Base-by-base conservation (phyloP, 2,797 vertebrate species). In the Neosilurus hyrtlii region DNA sequence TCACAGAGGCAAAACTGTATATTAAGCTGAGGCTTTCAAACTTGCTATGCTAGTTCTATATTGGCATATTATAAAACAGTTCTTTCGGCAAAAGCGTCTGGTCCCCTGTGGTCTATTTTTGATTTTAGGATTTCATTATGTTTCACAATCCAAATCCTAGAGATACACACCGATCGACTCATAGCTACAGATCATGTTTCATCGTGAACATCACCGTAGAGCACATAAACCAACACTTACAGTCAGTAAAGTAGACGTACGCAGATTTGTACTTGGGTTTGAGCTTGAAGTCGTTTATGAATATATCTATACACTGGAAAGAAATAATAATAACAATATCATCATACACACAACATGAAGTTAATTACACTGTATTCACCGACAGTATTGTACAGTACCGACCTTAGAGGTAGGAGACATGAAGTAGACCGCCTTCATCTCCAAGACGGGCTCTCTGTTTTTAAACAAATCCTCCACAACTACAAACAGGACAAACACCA, bases 341-440 rank as follows among this genome's bases (percentile, higher is more conserved):
- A 75, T 8, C 26, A 65, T 18, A 79, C 26, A 78, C 75, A 78
- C 65, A 18, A 4, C 0, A 43, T 54, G 9, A 57, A 1, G 43
- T 5, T 43, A 5, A 43, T 8, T 43, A 43, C 43, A 43, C 43
- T 8, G 43, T 43, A 43, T 43, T 43, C 3, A 3, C 43, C 8
- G 43, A 43, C 8, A 43, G 43, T 63, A 82, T 10, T 5, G 4
- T 30, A 43, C 10, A 56, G 14, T 16, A 73, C 72, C 10, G 85
- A 99, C 98, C 96, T 96, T 94, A 87, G 93, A 85, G 4, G 93
- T 96, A n/a, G 98, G 97, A 82, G 96, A 93, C 89, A 99, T 97
- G 89, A 99, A 96, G 92, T 99, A 99, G 89, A 99, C 94, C 62
- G 97, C 97, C 89, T 97, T 98, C 96, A 99, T 96, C 83, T 99